Conservation (phyloP, 2,888 invertebrate species). For the Altica lythri region DNA sequence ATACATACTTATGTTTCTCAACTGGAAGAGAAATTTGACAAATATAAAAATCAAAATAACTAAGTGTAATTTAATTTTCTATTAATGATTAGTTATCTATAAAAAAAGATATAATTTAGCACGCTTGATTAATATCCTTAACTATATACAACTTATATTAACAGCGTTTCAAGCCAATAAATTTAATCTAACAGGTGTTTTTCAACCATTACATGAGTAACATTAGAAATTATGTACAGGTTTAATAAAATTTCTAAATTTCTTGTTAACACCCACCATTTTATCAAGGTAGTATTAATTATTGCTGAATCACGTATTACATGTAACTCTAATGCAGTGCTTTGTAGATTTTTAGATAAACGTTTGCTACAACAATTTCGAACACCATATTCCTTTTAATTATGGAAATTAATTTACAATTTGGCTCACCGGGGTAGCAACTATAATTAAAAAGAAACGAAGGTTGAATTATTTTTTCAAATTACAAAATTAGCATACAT, state of each 20-base stretch:
- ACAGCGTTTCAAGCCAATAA: background rate
- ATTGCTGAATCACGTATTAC: slow-evolving; percentile 15
- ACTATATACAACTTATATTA: too few species aligned
- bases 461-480: slow-evolving; percentile 9
- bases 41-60: too few species aligned
- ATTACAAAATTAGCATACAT: slow-evolving; percentile 20
- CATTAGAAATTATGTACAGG: slow-evolving; percentile 10
- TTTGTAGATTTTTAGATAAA: slow-evolving; percentile 18
- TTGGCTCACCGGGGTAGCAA: slow-evolving; percentile 6
- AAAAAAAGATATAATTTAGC: too few species aligned
- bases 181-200: slow-evolving; percentile 3
- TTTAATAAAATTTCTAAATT: slow-evolving; percentile 5
- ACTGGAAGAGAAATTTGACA: too few species aligned
- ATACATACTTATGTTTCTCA: too few species aligned
- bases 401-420: too few species aligned
- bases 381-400: slow-evolving; percentile 18
- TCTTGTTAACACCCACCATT: slow-evolving; percentile 16
- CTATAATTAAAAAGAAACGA: slow-evolving; percentile 19
- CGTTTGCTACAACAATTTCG: slow-evolving; percentile 1
- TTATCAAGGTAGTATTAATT: slow-evolving; percentile 3
- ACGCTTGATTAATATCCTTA: too few species aligned
- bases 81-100: too few species aligned
- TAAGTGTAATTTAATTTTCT: too few species aligned
- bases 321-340: slow-evolving; percentile 3
- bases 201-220: slow-evolving; percentile 4